Percentiles rank a stretch among this genome's conserved stretches.
Conservation (phyloP, 2,888 invertebrate genomes). For the Bellardia bayeri region DNA sequence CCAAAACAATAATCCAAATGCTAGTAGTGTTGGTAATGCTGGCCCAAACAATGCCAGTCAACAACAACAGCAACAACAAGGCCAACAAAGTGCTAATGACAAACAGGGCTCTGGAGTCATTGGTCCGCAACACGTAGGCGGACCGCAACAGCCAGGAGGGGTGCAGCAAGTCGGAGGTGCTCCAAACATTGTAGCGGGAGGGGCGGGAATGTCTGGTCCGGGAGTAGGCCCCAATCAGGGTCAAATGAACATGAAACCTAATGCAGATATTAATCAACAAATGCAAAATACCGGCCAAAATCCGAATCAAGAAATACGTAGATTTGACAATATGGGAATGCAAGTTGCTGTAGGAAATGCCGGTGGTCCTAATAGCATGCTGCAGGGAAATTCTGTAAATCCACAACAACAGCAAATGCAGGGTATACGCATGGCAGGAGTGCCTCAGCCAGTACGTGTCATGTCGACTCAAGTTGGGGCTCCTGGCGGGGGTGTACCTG, state of each 20-base stretch:
- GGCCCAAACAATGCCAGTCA: slow-evolving; percentile 69
- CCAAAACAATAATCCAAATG: slow-evolving; percentile 76
- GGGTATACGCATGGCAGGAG: slow-evolving; percentile 82
- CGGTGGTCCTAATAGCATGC: slow-evolving; percentile 75
- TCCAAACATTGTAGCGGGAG: slow-evolving; percentile 75
- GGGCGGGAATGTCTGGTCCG: slow-evolving; percentile 65
- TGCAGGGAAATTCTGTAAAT: slow-evolving; percentile 77
- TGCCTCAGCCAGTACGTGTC: slow-evolving; percentile 79
- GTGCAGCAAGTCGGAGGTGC: slow-evolving; percentile 77
- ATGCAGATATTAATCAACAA: slow-evolving; percentile 78
- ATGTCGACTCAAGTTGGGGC: slow-evolving; percentile 76
- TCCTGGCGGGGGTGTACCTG: slow-evolving; percentile 75
- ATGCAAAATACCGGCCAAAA: slow-evolving; percentile 79
- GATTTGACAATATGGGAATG: slow-evolving; percentile 81
- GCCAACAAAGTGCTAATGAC: slow-evolving; percentile 73
- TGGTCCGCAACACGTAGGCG: slow-evolving; percentile 70
- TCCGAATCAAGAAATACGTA: slow-evolving; percentile 81
- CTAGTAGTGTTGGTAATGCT: slow-evolving; percentile 75
- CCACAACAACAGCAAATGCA: slow-evolving; percentile 79
- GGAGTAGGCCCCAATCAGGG: slow-evolving; percentile 73
- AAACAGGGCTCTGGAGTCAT: slow-evolving; percentile 70
- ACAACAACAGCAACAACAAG: slow-evolving; percentile 75
- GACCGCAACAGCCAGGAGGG: slow-evolving; percentile 73
- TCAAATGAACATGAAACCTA: slow-evolving; percentile 78
- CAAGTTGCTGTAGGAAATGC: slow-evolving; percentile 78